phyloP scores from a whole-genome alignment of 1,140 invertebrate species.

The Nasonia giraulti region DNA sequence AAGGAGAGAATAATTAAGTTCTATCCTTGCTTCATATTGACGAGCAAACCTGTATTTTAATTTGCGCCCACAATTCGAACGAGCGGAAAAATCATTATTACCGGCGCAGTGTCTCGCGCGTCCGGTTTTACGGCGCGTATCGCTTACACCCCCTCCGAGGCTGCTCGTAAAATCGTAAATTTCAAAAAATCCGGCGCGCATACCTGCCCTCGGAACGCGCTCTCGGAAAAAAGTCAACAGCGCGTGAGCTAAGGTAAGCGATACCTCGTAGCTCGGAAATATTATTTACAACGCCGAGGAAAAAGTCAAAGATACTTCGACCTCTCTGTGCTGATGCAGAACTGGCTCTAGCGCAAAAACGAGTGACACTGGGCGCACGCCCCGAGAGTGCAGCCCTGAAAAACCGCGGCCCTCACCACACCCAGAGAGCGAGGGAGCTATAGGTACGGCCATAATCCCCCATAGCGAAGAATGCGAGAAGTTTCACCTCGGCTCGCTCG shows the following conservation, averaged over 20 bases:
- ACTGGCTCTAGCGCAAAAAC: neutral
- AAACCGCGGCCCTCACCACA: constrained; percentile 23
- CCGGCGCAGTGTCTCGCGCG: neutral
- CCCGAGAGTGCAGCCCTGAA: neutral
- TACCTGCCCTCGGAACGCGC: too few species aligned
- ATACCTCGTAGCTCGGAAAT: neutral
- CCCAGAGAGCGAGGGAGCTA: neutral
- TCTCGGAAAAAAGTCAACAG: neutral
- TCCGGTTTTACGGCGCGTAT: neutral
- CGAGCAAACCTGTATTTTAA: constrained; percentile 3
- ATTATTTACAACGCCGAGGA: neutral
- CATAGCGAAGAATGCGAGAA: constrained; percentile 44
- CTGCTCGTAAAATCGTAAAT: neutral
- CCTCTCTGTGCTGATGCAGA: too few species aligned
- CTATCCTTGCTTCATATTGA: neutral
- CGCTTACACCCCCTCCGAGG: neutral
- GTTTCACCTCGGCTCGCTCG: constrained; percentile 51
- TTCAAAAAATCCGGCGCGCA: neutral
- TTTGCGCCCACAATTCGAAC: neutral
- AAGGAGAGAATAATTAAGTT: neutral
- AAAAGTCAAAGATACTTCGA: neutral
- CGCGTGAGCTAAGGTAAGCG: neutral
- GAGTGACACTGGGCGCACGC: neutral
- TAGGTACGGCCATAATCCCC: constrained; percentile 3
- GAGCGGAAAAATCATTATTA: constrained; percentile 4